These are phyloP conservation scores for Danio tinwini DNA, from an alignment of 2,797 vertebrate species.

Conservation along the genomic window DNA sequence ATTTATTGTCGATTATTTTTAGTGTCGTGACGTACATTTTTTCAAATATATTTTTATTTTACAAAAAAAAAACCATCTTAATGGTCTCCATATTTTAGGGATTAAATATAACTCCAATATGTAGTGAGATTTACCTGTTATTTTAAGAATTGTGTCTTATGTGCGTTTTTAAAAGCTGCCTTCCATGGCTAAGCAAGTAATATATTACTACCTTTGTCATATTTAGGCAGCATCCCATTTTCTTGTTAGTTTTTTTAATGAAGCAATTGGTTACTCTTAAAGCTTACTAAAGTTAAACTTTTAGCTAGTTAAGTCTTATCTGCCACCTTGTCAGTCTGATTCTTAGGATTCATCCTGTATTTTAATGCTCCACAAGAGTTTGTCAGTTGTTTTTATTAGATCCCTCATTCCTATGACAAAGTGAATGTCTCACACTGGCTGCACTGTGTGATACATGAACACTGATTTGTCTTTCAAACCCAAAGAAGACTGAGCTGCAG, in stretches of 20 bases:
- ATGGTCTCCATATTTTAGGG: neutral
- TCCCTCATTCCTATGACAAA: neutral
- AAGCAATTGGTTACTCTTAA: neutral
- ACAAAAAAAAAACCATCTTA: neutral
- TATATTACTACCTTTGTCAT: neutral
- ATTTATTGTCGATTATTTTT: neutral
- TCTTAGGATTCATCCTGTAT: neutral
- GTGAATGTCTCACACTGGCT: neutral
- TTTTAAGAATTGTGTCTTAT: conserved; percentile 11
- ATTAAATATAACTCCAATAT: neutral
- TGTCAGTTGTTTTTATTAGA: neutral
- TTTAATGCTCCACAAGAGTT: neutral
- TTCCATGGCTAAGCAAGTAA: conserved; percentile 6
- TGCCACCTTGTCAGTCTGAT: neutral
- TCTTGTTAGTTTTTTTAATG: neutral
- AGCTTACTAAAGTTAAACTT: neutral
- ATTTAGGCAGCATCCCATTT: neutral
- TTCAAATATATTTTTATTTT: neutral
- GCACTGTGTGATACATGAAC: neutral
- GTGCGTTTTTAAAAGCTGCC: neutral
- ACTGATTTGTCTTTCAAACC: neutral
- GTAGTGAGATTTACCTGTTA: neutral
- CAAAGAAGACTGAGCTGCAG: conserved; percentile 13
- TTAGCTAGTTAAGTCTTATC: neutral
- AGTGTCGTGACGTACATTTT: neutral